Evolutionary conservation across 2,888 invertebrate species (phyloP), one percentile per base, ranked within the genome.

Genomic region (Hypomecis atomaria): DNA sequence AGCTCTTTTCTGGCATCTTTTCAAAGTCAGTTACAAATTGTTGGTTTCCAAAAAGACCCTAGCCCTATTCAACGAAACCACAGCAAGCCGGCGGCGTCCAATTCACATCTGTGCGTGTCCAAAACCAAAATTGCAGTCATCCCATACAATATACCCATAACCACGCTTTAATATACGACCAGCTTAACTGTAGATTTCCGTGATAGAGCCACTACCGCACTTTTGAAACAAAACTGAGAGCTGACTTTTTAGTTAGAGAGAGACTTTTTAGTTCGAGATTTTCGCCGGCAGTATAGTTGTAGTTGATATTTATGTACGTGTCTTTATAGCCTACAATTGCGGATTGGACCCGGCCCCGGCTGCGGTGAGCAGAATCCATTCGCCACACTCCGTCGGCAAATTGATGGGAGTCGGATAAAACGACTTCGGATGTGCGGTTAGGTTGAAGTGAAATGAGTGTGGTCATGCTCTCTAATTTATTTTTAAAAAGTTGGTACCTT

Each of bases 331-430:
- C 6, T 34, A 47, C 34, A 52, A 48, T 53, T 42, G 48, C 48
- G 74, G 76, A 77, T 75, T 78, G 76, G 72, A 78, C 73, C 73
- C 62, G 44, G 40, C 52, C 45, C 44, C 50, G 49, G 43, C 11
- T 43, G 75, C 67, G 72, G 70, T 66, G 63, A 65, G 65, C 48
- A 37, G 76, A 84, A 87, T 87, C 83, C 71, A 86, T 86, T 87
- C 75, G 84, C 74, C 77, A 83, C 83, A 79, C 79, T 59, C 64
- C 69, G 63, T 62, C 55, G 71, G 64, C 70, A 71, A 62, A 66
- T 69, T 69, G 47, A 63, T 59, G 55, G 37, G 65, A 37, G 53
- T 43, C 63, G 71, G 67, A 68, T 52, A 65, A 62, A 72, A 13
- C 10, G 13, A 13, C 11, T 52, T 44, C 47, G 10, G 23, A 38